Evolutionary conservation across 2,797 vertebrate species (phyloP).

Genomic region (Phrynocephalus guinanensis): DNA sequence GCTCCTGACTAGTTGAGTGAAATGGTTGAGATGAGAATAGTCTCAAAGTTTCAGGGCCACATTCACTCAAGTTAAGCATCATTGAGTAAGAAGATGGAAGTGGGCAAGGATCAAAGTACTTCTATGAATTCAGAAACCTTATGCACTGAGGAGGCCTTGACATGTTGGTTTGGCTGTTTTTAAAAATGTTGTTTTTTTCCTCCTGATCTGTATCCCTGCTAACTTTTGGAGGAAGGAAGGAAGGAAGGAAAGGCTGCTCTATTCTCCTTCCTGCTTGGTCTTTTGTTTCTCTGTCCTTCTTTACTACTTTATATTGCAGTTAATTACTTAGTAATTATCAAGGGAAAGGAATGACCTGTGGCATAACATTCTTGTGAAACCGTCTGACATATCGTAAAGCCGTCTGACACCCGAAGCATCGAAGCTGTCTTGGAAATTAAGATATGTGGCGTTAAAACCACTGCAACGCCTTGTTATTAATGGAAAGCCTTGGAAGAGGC

Average conservation of each 20-base stretch:
- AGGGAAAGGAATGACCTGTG: conserved; percentile 64
- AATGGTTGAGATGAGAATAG: conserved; percentile 1
- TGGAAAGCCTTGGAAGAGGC: conserved; percentile 77
- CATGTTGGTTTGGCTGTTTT: conserved; percentile 34
- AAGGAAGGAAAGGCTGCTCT: neutral
- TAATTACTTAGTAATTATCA: conserved; percentile 67
- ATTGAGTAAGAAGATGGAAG: neutral
- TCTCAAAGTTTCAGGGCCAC: neutral
- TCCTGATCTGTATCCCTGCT: conserved; percentile 41
- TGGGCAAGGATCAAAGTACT: conserved; percentile 44
- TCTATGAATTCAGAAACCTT: conserved; percentile 38
- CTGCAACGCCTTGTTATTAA: conserved; percentile 75
- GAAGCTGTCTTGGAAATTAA: conserved; percentile 76
- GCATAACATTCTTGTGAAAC: conserved; percentile 50
- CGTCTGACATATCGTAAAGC: conserved; percentile 61
- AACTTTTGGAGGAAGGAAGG: conserved; percentile 23
- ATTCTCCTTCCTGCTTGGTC: conserved; percentile 6
- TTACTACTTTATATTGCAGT: conserved; percentile 59
- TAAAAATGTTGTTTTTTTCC: conserved; percentile 61
- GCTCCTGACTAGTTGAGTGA: neutral
- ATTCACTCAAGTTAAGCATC: neutral
- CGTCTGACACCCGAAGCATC: conserved; percentile 68
- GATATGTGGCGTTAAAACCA: conserved; percentile 72
- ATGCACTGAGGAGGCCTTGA: conserved; percentile 20
- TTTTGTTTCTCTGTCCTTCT: conserved; percentile 47